Evolutionary conservation across 2,888 invertebrate species (phyloP).

Genomic region (Euzetes globulus): DNA sequence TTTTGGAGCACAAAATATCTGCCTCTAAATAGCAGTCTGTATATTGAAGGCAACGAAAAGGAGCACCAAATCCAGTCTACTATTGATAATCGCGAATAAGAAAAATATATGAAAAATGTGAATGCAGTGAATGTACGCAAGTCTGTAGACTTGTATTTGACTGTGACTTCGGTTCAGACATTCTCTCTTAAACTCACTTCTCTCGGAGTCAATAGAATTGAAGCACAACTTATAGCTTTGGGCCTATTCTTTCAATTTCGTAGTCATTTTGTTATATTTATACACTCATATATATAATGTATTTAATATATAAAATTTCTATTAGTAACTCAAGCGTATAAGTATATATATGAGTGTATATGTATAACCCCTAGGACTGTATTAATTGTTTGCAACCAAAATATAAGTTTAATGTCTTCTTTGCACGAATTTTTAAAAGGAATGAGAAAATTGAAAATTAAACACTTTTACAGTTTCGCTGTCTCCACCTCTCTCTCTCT

Average conservation of each 20-base stretch:
- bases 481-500: neutral
- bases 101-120: neutral
- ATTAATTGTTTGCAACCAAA: neutral
- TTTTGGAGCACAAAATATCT: neutral
- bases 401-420: neutral
- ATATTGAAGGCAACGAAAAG: conserved; percentile 5
- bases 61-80: neutral
- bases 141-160: neutral
- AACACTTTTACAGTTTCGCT: neutral
- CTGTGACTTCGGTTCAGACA: neutral
- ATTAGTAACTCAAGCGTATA: too few relatives aligned
- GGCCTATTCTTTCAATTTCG: neutral
- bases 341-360: neutral
- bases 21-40: neutral
- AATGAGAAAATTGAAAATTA: neutral
- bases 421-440: neutral
- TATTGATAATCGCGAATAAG: neutral
- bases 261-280: neutral
- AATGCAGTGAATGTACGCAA: neutral
- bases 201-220: neutral
- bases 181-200: neutral
- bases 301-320: too few relatives aligned
- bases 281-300: neutral
- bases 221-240: neutral
- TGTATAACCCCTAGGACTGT: neutral